Evolutionary conservation across 2,797 vertebrate species (phyloP), one percentile per base, ranked within the genome.

Genomic region (Gymnothorax javanicus): DNA sequence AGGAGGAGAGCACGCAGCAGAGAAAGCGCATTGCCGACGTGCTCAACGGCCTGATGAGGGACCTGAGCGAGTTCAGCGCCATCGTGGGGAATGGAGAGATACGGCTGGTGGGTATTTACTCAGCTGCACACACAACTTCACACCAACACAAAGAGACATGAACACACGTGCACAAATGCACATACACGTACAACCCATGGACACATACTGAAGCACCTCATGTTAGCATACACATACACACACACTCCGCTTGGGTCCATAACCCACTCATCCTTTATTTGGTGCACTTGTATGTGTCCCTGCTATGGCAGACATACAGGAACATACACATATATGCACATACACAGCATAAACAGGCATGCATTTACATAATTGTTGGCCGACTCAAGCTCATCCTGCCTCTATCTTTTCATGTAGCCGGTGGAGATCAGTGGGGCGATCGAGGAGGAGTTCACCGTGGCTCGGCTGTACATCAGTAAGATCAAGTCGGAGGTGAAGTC

Each of bases 401-500:
- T 79, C 43, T 2, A 43, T 79, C 75, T 56, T 15, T 15, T 7
- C 11, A 23, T 67, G 62, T 50, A 97, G 96, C 84, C 96, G 90
- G 95, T 96, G 91, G 96, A 97, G 79, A 95, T 97, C 87, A 97
- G 96, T 0, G 96, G 96, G 3, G 95, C 96, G 60, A 95, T 97
- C 0, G 96, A 97, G 73, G 96, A 97, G 88, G 96, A 97, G 90
- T 97, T 97, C 91, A 97, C 96, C 84, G 96, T 97, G 95, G 96
- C 96, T 12, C 91, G 96, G 75, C 93, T 97, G 3, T 97, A 96
- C 89, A 96, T 97, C 90, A 97, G 96, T 90, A 97, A 97, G 93
- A 96, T 97, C 95, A 97, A 97, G 67, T 96, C 96, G 0, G 96
- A 97, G 91, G 96, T 97, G 89, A 97, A 97, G 90, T 96, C 96